A percentile compares a stretch with the other conserved stretches of the same genome.
Evolutionary conservation across 2,113 vertebrate species (phyloP).

Genomic region (Oreamnos americanus): DNA sequence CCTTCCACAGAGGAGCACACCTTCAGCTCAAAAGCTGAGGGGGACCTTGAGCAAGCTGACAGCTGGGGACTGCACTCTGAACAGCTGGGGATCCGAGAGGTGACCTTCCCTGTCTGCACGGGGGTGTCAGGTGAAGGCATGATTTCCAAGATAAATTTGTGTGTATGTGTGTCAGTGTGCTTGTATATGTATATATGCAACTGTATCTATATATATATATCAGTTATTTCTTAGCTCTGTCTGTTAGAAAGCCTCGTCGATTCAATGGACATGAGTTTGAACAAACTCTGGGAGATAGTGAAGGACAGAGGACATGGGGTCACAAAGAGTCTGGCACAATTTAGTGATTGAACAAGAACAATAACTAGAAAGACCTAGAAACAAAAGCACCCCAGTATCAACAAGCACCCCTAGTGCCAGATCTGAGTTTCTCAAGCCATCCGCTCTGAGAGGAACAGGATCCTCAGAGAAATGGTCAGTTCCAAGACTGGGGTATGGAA

Average conservation of each 20-base stretch:
- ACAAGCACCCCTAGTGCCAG: neutral
- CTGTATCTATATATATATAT: neutral
- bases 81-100: neutral
- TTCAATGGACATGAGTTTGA: neutral
- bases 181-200: neutral
- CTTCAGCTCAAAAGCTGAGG: neutral
- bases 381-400: neutral
- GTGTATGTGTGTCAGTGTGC: neutral
- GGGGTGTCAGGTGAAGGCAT: neutral
- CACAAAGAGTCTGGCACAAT: neutral
- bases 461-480: neutral
- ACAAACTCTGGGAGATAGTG: neutral
- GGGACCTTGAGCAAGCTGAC: neutral
- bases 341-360: neutral
- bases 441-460: neutral
- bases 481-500: neutral
- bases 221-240: neutral
- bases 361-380: neutral
- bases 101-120: neutral
- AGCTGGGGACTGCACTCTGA: neutral
- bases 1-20: neutral
- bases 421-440: neutral
- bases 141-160: neutral
- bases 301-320: neutral
- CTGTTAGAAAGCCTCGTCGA: neutral